Evolutionary conservation across 64 coral and sea anemone genomes (phyloP), one percentile per base, ranked within the genome.

Genomic region (Pocillopora damicornis): DNA sequence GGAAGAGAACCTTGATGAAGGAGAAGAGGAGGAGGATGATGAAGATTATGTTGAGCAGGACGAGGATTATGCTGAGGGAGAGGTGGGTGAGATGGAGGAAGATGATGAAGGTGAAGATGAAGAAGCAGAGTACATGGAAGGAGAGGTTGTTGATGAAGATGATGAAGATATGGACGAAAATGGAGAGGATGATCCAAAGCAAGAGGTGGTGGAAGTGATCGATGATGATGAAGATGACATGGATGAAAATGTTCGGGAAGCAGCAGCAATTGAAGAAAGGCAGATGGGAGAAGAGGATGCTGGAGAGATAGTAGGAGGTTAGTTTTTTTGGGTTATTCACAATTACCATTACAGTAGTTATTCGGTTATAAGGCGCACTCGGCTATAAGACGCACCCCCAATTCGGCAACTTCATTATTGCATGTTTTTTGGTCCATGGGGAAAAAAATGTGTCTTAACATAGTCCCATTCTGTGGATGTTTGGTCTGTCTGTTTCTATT

Each of bases 121-220:
- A 13, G 89, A 86, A 2, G 75, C 65, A 36, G 87, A 91, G 5
- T 56, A 56, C 37, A n/a, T 71, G 45, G 92, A 94, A 23, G 76
- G 93, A 69, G 90, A 90, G 1, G 94, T 76, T 34, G 75, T 81
- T 10, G 74, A 89, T n/a, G 92, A 74, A 73, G 81, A 76, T 13
- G 87, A 37, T 11, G 81, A 81, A 22, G 89, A 92, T 15, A 89
- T 64, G 64, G 66, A 74, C 10, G 91, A 86, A 30, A 89, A 86
- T 5, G 87, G 77, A 20, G 86, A 71, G 16, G 61, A 64, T n/a
- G 84, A 36, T 9, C 45, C 59, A 65, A 76, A 74, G 18, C 86
- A 80, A 9, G 90, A 92, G 56, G 81, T 89, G 60, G 88, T 94
- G 45, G 92, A 94, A 34, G 87, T 89, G 17, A 89, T 89, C 72